A percentile compares a stretch with the other conserved stretches of the same genome.
Conservation (phyloP, 2,888 invertebrate species). For the Hypomecis punctinalis region DNA sequence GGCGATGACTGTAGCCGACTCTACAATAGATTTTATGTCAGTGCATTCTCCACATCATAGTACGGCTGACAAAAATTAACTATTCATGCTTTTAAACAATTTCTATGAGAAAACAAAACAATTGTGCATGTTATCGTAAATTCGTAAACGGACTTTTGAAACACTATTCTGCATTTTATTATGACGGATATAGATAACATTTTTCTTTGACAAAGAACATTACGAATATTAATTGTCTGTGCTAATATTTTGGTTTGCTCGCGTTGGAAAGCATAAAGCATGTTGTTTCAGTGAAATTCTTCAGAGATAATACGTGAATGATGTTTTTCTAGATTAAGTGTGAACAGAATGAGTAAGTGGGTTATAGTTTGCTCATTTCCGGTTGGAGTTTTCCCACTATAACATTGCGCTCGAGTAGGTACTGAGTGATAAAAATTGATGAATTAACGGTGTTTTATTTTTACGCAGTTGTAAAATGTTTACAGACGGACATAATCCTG, state of each 20-base stretch:
- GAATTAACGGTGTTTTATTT: too few species aligned
- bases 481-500: too few species aligned
- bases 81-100: slow-evolving; percentile 20
- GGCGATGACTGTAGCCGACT: slow-evolving; percentile 1
- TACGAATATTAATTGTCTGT: neutral
- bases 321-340: slow-evolving; percentile 5
- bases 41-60: slow-evolving; percentile 38
- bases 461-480: too few species aligned
- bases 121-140: slow-evolving; percentile 9
- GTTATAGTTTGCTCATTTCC: neutral
- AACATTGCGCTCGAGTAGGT: neutral
- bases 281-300: slow-evolving; percentile 3
- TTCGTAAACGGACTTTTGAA: slow-evolving; percentile 4
- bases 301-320: neutral
- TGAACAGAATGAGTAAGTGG: neutral
- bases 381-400: neutral
- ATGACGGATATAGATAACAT: neutral
- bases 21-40: slow-evolving; percentile 18
- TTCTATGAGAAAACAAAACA: slow-evolving; percentile 7
- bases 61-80: slow-evolving; percentile 27
- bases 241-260: neutral
- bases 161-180: neutral
- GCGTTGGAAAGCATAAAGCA: slow-evolving; percentile 16
- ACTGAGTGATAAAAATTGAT: too few species aligned
- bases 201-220: neutral